Evolutionary conservation across 2,888 invertebrate species (phyloP).

Genomic region (Phyto melanocephala): DNA sequence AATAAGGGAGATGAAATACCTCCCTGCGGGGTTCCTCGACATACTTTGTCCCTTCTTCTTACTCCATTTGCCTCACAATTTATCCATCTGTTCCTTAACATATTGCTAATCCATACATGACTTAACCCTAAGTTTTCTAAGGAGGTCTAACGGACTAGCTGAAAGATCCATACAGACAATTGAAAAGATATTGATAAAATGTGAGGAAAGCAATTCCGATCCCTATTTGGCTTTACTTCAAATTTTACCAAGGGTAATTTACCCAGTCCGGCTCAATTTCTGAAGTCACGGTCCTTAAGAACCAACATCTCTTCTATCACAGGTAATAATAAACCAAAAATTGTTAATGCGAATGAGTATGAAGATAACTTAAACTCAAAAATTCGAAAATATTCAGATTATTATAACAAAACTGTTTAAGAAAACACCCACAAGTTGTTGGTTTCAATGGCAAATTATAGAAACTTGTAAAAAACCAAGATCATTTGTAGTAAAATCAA

Average conservation of each 20-base stretch:
- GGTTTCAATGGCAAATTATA: slow-evolving; percentile 12
- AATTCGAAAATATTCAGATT: not conserved
- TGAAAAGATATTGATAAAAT: slow-evolving; percentile 17
- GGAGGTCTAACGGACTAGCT: slow-evolving; percentile 36
- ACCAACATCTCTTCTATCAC: not conserved
- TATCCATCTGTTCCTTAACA: no score
- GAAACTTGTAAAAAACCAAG: not conserved
- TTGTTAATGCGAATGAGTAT: not conserved
- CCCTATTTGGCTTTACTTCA: not conserved
- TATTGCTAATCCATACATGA: no score
- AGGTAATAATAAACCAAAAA: not conserved
- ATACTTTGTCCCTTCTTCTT: no score
- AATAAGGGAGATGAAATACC: no score
- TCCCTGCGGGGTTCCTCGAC: no score
- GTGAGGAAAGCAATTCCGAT: not conserved
- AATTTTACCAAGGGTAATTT: not conserved
- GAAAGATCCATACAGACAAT: no score
- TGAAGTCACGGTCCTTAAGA: not conserved
- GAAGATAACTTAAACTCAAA: not conserved
- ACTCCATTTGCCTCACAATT: no score
- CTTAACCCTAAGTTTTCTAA: no score
- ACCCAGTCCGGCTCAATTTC: not conserved
- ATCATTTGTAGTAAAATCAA: no score
- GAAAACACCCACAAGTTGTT: not conserved
- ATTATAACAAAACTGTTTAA: not conserved